Evolutionary conservation across 2,797 vertebrate species (phyloP), one percentile per base, ranked within the genome.

Genomic region (Amniataba percoides): DNA sequence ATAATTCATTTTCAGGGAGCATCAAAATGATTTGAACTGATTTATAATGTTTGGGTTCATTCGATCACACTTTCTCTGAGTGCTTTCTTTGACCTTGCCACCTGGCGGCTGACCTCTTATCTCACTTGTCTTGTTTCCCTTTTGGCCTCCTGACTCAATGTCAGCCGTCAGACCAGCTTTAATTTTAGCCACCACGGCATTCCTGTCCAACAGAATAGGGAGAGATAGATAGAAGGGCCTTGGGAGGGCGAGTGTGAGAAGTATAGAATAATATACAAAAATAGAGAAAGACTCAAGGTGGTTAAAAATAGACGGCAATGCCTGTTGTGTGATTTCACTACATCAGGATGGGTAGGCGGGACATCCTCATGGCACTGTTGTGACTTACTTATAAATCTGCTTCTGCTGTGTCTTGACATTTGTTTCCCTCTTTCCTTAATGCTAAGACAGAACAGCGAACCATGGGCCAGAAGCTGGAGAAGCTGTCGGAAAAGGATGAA

Each of bases 401-500:
- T 59, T 68, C 60, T 59, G 68, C 21, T 64, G 10, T 76, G 62
- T 82, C 46, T 77, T 89, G 80, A 91, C 75, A 58, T 82, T 74
- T 88, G 48, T 87, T 61, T 87, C 23, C 81, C 36, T 88, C 21
- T 90, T 77, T 78, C 74, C 42, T 60, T 55, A 45, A 71, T 56
- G 75, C 64, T 25, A 36, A 52, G 36, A 79, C 68, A 71, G 81
- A 71, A 64, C 74, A 70, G 71, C 87, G 53, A 77, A 77, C 64
- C 74, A 96, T 96, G 94, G 95, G 94, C 27, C 95, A 96, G 88
- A 94, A 91, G 85, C 88, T 94, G 87, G 92, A 94, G 79, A 95
- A 86, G 85, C 65, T 74, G 55, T 87, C 86, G 1, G 90, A 85
- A 77, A 92, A 84, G 62, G 90, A 93, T 10, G 82, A 78, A 53